Base-by-base conservation (phyloP, 1,140 invertebrate species). In the Ostrea denselamellosa region DNA sequence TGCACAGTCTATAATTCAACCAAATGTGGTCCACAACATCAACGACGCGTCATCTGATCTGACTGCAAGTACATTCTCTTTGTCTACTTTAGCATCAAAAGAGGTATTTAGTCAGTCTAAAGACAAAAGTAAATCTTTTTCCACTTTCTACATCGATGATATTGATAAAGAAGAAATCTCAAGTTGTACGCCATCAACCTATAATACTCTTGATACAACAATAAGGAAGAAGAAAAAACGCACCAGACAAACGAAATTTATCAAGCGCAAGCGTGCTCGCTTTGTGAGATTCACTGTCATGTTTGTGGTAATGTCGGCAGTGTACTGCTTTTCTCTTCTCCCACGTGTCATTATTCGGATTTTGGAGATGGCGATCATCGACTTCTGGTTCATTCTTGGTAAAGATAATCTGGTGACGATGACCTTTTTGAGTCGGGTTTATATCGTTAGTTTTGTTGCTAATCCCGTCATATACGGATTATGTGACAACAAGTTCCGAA, bases 211-310 rank as follows among this genome's bases (percentile, higher is more conserved):
- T 12, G 68, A 77, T 10, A 77, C 68, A 14, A 77, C 68, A 3
- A 10, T 77, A 28, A 77, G 28, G 9, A 77, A 77, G 68, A 77
- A 77, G 68, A 77, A 77, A 77, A 77, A 77, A 25, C 68, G 28
- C 9, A 25, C 14, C 10, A 77, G 28, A 10, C 68, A 77, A 14
- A 77, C 68, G 28, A 77, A 25, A 17, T 77, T 77, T 34, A 34
- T 77, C 25, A 22, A 77, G 14, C 68, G 68, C 28, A 77, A 77
- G 68, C 68, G 68, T 8, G 68, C 68, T 77, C 68, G 68, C 9
- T 77, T 77, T 34, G 12, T 77, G 25, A 77, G 68, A 28, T 77
- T 77, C 12, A 77, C 68, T 34, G 25, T 22, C 22, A 77, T 77
- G 68, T 77, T 77, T 77, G 68, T 77, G 25, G 2, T 77, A 10